Percentiles rank a stretch among this genome's conserved stretches.
Evolutionary conservation across 2,888 invertebrate genomes (phyloP).

Genomic region (Luperina testacea): DNA sequence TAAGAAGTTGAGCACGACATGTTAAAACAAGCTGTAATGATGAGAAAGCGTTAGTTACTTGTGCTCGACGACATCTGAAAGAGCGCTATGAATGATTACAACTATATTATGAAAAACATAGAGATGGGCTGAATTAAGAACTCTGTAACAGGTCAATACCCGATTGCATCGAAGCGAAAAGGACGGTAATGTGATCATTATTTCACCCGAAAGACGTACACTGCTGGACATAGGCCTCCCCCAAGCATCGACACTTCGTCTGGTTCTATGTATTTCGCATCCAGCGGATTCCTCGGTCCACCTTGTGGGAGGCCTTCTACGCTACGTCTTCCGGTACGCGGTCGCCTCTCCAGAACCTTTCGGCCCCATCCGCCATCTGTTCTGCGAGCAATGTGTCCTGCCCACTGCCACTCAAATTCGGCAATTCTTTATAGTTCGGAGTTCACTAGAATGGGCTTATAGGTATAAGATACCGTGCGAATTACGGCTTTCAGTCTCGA

Average conservation of each 20-base stretch:
- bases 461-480: not conserved
- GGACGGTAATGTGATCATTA: not conserved
- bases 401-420: not conserved
- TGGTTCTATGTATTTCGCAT: not conserved
- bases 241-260: not conserved
- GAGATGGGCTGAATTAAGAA: conserved; percentile 20
- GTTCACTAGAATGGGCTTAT: not conserved
- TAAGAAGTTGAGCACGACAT: conserved; percentile 35
- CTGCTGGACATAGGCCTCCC: not conserved
- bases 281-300: not conserved
- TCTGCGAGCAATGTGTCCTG: not conserved
- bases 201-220: too few species aligned
- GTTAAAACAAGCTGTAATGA: conserved; percentile 59
- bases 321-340: not conserved
- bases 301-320: not conserved
- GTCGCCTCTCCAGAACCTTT: not conserved
- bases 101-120: conserved; percentile 5
- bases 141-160: too few species aligned
- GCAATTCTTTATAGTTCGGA: not conserved
- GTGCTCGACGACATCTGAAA: conserved; percentile 49
- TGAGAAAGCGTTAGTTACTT: conserved; percentile 59
- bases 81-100: conserved; percentile 39
- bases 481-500: too few species aligned
- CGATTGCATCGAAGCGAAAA: not conserved
- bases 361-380: not conserved